Evolutionary conservation across 1,140 invertebrate genomes (phyloP).

Genomic region (Uloborus diversus): DNA sequence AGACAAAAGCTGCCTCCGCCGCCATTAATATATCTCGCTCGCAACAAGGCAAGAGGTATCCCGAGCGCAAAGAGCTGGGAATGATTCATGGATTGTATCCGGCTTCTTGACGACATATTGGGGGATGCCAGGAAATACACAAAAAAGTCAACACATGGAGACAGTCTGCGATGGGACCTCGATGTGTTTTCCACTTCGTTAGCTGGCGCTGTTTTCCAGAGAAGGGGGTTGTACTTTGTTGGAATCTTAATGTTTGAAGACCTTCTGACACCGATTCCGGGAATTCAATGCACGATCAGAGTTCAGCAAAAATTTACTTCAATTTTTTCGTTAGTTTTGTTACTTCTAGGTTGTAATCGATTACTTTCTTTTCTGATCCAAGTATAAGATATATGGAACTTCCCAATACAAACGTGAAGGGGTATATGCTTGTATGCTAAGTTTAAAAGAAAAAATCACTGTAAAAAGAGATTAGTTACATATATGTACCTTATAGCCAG

Average conservation of each 20-base stretch:
- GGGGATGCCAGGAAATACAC: not conserved
- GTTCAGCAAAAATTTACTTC: no score
- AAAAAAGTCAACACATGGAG: not conserved
- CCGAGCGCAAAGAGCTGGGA: not conserved
- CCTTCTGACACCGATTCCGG: no score
- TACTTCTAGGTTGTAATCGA: not conserved
- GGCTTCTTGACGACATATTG: conserved; percentile 9
- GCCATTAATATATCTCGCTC: not conserved
- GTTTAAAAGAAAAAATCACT: not conserved
- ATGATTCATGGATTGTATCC: conserved; percentile 21
- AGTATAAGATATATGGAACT: not conserved
- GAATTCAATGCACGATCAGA: no score
- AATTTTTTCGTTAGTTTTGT: no score
- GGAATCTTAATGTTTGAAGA: not conserved
- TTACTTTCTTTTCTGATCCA: not conserved
- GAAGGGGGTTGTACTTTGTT: not conserved
- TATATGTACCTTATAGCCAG: no score
- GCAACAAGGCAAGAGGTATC: not conserved
- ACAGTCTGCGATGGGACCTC: not conserved
- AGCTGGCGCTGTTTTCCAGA: not conserved
- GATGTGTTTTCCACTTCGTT: conserved; percentile 27
- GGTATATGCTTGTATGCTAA: not conserved
- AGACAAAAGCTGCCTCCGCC: not conserved
- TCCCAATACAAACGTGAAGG: not conserved
- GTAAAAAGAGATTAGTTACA: not conserved